These are phyloP conservation scores for Leptinotarsa peninsularis DNA, from an alignment of 2,888 invertebrate species.

Conservation along the genomic window DNA sequence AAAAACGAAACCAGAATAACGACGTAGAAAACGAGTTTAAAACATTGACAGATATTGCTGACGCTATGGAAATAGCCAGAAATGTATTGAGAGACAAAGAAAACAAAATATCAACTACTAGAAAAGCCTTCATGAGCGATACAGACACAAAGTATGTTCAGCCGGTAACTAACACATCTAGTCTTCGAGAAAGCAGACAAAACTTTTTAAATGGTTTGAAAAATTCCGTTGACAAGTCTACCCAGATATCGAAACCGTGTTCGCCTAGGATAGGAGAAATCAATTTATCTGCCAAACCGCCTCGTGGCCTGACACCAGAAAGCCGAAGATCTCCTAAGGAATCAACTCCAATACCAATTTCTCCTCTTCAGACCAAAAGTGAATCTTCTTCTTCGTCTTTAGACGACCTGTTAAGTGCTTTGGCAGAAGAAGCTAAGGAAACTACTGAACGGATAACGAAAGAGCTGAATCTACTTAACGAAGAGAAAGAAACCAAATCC, in stretches of 20 bases:
- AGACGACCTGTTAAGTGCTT: constrained; percentile 79
- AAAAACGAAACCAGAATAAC: constrained; percentile 42
- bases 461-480: constrained; percentile 67
- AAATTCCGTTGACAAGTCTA: constrained; percentile 40
- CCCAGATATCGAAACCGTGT: constrained; percentile 45
- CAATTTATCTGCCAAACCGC: constrained; percentile 57
- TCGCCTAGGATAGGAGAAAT: constrained; percentile 46
- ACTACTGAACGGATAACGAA: constrained; percentile 76
- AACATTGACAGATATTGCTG: constrained; percentile 64
- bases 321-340: constrained; percentile 55
- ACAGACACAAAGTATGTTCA: constrained; percentile 58
- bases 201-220: constrained; percentile 62
- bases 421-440: constrained; percentile 81
- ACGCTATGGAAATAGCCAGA: constrained; percentile 66
- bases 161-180: constrained; percentile 53
- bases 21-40: constrained; percentile 54
- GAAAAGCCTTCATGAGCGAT: constrained; percentile 64
- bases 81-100: constrained; percentile 65
- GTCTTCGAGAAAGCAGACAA: constrained; percentile 60
- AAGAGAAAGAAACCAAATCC: constrained; percentile 45
- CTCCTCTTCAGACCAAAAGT: constrained; percentile 47
- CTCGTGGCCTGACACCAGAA: constrained; percentile 56
- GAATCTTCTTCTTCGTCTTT: constrained; percentile 63
- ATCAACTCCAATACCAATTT: constrained; percentile 55
- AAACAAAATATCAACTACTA: constrained; percentile 59